A percentile compares a stretch with the other conserved stretches of the same genome.
Evolutionary conservation across 2,888 invertebrate genomes (phyloP).

Genomic region (Micoletzkya japonica): DNA sequence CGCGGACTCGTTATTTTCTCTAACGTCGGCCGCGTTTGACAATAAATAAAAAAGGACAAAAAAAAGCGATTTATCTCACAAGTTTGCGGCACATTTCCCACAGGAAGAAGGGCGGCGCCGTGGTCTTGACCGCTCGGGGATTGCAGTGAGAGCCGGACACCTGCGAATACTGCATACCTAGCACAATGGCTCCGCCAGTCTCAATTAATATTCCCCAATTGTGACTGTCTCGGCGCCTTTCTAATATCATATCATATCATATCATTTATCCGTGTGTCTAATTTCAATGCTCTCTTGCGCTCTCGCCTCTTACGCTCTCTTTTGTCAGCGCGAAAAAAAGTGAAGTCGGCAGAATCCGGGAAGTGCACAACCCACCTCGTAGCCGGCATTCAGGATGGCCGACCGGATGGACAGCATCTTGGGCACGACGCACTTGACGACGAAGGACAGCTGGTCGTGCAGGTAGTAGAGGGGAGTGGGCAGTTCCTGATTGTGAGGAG

Average conservation of each 20-base stretch:
- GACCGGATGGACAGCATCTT: constrained; percentile 73
- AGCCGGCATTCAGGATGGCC: constrained; percentile 85
- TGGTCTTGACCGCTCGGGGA: constrained; percentile 86
- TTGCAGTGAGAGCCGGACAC: constrained; percentile 90
- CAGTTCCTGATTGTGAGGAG: too few relatives aligned
- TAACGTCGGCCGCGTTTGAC: too few relatives aligned
- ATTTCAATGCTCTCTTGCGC: background rate
- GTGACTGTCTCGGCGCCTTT: too few relatives aligned
- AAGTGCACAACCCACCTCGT: constrained; percentile 63
- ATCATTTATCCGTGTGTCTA: too few relatives aligned
- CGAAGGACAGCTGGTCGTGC: constrained; percentile 77
- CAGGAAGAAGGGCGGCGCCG: constrained; percentile 81
- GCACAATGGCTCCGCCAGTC: too few relatives aligned
- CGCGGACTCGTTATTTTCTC: background rate
- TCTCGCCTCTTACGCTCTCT: background rate
- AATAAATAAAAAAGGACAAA: background rate
- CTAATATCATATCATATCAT: too few relatives aligned
- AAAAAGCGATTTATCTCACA: constrained; percentile 39
- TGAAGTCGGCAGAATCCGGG: too few relatives aligned
- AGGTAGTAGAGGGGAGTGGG: constrained; percentile 83
- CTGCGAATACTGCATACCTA: constrained; percentile 69
- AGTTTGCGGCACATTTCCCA: constrained; percentile 88
- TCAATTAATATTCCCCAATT: too few relatives aligned
- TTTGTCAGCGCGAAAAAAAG: too few relatives aligned
- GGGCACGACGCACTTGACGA: constrained; percentile 64